A percentile compares a stretch with the other conserved stretches of the same genome.
These are phyloP conservation scores for Seira musarum DNA, from an alignment of 2,888 invertebrate species.

Conservation along the genomic window DNA sequence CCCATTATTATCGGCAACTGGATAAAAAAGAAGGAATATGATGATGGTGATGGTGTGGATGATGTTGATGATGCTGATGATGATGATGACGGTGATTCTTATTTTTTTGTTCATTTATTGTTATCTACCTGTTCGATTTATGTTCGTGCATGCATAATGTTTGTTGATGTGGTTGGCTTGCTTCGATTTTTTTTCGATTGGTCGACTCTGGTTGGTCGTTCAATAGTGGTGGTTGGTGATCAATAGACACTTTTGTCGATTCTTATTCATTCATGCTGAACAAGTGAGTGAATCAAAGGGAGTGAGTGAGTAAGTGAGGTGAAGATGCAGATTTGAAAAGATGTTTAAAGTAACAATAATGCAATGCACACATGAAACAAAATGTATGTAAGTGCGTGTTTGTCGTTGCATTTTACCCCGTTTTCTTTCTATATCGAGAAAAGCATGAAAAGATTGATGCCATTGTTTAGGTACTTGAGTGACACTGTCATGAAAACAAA, in stretches of 20 bases:
- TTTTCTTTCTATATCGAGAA: background rate
- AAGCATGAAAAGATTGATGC: constrained; percentile 8
- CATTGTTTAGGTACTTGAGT: background rate
- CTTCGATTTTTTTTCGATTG: constrained; percentile 24
- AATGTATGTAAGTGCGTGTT: constrained; percentile 6
- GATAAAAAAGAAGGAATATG: constrained; percentile 24
- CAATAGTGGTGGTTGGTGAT: constrained; percentile 33
- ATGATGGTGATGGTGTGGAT: background rate
- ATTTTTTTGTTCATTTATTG: constrained; percentile 10
- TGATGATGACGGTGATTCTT: constrained; percentile 12
- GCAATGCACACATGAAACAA: background rate
- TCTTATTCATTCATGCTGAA: constrained; percentile 57
- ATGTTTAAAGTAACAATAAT: constrained; percentile 1
- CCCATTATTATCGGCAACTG: constrained; percentile 63
- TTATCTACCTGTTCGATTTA: constrained; percentile 12
- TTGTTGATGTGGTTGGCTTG: constrained; percentile 11
- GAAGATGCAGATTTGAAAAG: background rate
- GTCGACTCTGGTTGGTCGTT: constrained; percentile 30
- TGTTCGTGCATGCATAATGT: constrained; percentile 42
- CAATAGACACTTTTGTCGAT: constrained; percentile 54
- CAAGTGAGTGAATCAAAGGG: constrained; percentile 2
- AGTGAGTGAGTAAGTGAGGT: too few species aligned
- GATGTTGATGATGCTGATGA: background rate
- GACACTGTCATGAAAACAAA: background rate
- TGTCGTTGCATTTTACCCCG: constrained; percentile 47